phyloP scores from a whole-genome alignment of 2,797 vertebrate genomes.

The Tapirus indicus region DNA sequence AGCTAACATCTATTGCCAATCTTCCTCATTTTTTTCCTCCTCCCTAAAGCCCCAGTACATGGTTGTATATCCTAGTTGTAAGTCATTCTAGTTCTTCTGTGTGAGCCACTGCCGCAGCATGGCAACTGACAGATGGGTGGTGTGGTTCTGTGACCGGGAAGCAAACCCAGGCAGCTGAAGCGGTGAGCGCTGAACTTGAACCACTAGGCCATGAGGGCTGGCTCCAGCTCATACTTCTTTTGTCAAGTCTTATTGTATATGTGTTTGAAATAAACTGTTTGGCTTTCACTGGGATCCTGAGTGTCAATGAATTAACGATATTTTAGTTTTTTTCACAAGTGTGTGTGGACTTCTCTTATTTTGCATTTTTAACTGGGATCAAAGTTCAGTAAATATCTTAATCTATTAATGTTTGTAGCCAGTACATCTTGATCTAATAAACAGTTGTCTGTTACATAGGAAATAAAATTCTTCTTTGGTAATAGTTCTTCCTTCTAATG shows the following conservation, averaged over 20 bases:
- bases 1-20: too few relatives aligned
- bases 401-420: neutral
- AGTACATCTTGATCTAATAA: neutral
- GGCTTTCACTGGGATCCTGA: neutral
- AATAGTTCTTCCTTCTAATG: neutral
- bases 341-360: neutral
- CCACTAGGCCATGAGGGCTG: too few relatives aligned
- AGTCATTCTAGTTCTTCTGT: too few relatives aligned
- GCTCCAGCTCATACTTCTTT: neutral
- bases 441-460: neutral
- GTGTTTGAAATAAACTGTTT: constrained; percentile 50
- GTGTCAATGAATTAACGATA: neutral
- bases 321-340: neutral
- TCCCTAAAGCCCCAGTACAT: too few relatives aligned
- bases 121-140: too few relatives aligned
- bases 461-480: constrained; percentile 13
- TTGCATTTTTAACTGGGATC: constrained; percentile 14
- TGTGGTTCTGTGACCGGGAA: too few relatives aligned
- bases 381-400: constrained; percentile 53
- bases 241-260: neutral
- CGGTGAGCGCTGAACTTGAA: too few relatives aligned
- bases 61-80: too few relatives aligned
- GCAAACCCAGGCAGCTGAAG: too few relatives aligned
- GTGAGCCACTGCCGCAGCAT: too few relatives aligned
- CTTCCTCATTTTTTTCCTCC: too few relatives aligned